A percentile compares a stretch with the other conserved stretches of the same genome.
Evolutionary conservation across 2,888 invertebrate genomes (phyloP).

Genomic region (Punctoribates punctum): DNA sequence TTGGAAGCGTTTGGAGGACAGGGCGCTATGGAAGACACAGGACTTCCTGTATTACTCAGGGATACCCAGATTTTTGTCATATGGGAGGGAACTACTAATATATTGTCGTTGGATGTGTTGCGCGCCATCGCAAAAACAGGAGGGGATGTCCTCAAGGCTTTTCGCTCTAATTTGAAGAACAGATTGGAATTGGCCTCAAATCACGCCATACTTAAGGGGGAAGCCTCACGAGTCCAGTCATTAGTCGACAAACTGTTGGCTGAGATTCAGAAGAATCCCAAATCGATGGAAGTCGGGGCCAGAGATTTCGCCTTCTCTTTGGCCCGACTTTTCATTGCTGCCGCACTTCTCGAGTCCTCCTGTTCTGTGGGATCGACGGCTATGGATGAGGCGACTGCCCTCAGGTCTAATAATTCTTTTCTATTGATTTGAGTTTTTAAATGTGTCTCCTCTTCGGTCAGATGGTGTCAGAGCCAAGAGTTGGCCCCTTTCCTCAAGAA

Average conservation of each 20-base stretch:
- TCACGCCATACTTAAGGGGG: constrained; percentile 33
- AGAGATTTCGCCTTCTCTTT: constrained; percentile 57
- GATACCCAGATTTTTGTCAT: constrained; percentile 60
- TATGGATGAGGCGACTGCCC: not conserved
- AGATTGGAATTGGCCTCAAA: not conserved
- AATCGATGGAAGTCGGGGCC: constrained; percentile 54
- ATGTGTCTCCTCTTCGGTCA: not conserved
- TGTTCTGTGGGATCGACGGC: not conserved
- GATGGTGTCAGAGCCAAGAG: constrained; percentile 26
- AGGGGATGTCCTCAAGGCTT: constrained; percentile 54
- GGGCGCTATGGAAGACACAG: constrained; percentile 61
- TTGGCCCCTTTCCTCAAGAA: constrained; percentile 35
- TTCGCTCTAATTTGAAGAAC: constrained; percentile 13
- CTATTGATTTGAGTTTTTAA: not conserved
- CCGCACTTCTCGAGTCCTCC: constrained; percentile 17
- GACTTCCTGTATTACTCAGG: constrained; percentile 57
- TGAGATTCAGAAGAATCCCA: constrained; percentile 48
- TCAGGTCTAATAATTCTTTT: not conserved
- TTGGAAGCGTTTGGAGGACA: constrained; percentile 60
- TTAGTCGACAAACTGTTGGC: constrained; percentile 3
- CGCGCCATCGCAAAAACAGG: constrained; percentile 56
- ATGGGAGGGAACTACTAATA: constrained; percentile 62
- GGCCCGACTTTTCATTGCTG: constrained; percentile 49
- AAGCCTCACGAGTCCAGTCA: constrained; percentile 38
- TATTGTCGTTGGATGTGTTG: constrained; percentile 59